Evolutionary conservation across 2,113 vertebrate genomes (phyloP), one percentile per base, ranked within the genome.

Genomic region (Aptenodytes forsteri): DNA sequence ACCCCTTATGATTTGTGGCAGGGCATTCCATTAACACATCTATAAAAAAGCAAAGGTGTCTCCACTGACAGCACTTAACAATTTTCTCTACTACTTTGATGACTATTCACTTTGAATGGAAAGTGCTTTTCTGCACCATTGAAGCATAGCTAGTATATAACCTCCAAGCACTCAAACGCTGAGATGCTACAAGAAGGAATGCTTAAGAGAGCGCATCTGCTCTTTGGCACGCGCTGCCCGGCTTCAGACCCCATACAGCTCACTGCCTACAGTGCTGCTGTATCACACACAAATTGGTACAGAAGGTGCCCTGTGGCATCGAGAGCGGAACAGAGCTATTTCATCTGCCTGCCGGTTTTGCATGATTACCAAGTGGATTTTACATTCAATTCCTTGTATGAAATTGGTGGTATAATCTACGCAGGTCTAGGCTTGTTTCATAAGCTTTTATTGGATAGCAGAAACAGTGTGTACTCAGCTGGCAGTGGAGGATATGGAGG

Each of bases 61-160:
- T 80, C 79, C 71, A 40, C 5, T 56, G 87, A 52, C 70, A 88
- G 75, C 87, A 77, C 84, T 94, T 94, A 91, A 83, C 84, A 88
- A 81, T 91, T 94, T 91, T 90, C 94, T 88, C 66, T 80, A 36
- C 91, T 90, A 54, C 87, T 94, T 77, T 55, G 70, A 89, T 83
- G 75, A 83, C 84, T 91, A 11, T 66, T 86, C 87, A 75, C 78
- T 83, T 96, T 42, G 84, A 91, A 88, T 34, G 64, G 90, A 58
- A 95, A 96, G 89, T 88, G 64, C 42, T 96, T 96, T 95, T 96
- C 94, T 0, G 5, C 93, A n/a, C 75, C 87, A 16, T 4, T 94
- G 93, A 62, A 94, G 90, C 95, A 86, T 13, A 75, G 83, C 79
- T 62, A 22, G 89, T 25, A 3, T 15, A 42, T 80, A 81, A 73